Percentiles rank a stretch among this genome's conserved stretches.
phyloP scores from a whole-genome alignment of 1,140 invertebrate genomes.

The Chlorops oryzae region DNA sequence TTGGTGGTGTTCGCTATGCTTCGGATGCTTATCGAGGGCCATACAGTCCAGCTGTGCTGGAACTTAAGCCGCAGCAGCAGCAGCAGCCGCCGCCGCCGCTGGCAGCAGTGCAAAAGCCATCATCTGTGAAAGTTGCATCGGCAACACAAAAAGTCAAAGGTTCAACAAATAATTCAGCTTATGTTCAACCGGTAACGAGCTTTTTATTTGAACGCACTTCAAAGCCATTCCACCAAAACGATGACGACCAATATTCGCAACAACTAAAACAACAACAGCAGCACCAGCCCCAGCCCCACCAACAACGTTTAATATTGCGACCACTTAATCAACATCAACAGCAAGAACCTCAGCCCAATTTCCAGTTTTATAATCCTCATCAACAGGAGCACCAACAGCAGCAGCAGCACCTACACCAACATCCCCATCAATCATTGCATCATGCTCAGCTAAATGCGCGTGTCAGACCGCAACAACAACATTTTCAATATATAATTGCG shows the following conservation, averaged over 20 bases:
- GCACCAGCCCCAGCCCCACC: constrained; percentile 14
- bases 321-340: constrained; percentile 33
- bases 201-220: too few species aligned
- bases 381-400: constrained; percentile 16
- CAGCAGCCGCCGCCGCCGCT: not conserved
- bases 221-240: too few species aligned
- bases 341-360: constrained; percentile 9
- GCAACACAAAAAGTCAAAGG: not conserved
- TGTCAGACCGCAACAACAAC: constrained; percentile 12
- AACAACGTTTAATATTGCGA: constrained; percentile 28
- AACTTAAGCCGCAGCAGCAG: constrained; percentile 2
- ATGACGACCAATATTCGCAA: too few species aligned
- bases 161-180: too few species aligned
- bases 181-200: too few species aligned
- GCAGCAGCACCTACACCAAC: constrained; percentile 16
- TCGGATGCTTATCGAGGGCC: constrained; percentile 2
- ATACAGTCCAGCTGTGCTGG: too few species aligned
- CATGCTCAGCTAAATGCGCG: not conserved
- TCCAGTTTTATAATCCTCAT: too few species aligned
- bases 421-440: constrained; percentile 11
- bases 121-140: not conserved
- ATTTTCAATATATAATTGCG: constrained; percentile 40
- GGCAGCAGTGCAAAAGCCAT: not conserved
- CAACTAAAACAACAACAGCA: constrained; percentile 4
- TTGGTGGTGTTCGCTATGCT: too few species aligned